Percentiles rank a stretch among this genome's conserved stretches.
These are phyloP conservation scores for Bambusicola thoracicus DNA, from an alignment of 2,113 vertebrate species.

Conservation along the genomic window DNA sequence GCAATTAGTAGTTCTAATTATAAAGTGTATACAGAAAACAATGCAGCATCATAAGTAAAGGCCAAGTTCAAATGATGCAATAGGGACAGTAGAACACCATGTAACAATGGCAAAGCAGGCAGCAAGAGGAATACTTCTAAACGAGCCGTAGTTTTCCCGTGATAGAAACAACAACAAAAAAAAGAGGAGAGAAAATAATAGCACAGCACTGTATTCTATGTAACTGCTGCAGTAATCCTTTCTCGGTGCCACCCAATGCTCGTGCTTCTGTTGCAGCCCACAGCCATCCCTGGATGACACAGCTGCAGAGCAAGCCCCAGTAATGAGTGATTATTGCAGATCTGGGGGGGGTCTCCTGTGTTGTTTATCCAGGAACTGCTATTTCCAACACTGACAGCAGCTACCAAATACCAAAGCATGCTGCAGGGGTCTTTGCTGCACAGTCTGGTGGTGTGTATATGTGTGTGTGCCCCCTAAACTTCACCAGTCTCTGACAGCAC, in stretches of 20 bases:
- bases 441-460: accelerated
- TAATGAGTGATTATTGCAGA: accelerated
- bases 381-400: neutral
- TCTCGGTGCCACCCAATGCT: neutral
- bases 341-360: neutral
- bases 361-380: accelerated
- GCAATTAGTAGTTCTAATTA: conserved; percentile 66
- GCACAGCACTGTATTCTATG: neutral
- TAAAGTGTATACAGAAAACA: conserved; percentile 39
- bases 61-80: conserved; percentile 49
- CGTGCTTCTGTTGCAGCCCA: accelerated
- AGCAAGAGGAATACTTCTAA: neutral
- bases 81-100: neutral
- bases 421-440: accelerated
- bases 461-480: neutral
- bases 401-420: neutral
- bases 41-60: conserved; percentile 29
- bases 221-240: neutral
- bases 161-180: neutral
- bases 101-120: neutral
- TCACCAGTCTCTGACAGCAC: accelerated
- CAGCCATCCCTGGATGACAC: accelerated
- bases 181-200: neutral
- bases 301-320: accelerated
- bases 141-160: neutral